phyloP scores from a whole-genome alignment of 2,113 vertebrate species.

The Struthidea cinerea region DNA sequence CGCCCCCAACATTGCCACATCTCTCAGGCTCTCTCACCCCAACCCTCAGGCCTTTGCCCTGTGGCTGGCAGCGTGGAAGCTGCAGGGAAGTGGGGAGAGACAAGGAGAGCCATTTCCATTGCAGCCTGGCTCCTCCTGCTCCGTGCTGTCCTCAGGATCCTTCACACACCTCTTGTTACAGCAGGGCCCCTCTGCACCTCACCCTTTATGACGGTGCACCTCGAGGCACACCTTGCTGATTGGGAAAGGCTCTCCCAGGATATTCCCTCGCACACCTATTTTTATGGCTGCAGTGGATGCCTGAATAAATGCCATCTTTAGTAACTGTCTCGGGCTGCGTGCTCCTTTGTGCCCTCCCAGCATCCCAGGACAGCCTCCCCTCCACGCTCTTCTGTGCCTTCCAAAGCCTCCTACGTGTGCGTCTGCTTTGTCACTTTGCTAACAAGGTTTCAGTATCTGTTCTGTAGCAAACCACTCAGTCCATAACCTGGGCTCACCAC shows the following conservation, averaged over 20 bases:
- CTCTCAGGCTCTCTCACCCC: not conserved
- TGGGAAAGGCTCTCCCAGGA: not conserved
- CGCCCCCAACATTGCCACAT: rapidly evolving
- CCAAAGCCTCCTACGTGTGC: not conserved
- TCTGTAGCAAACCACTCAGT: not conserved
- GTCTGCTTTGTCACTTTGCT: not conserved
- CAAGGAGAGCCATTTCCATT: not conserved
- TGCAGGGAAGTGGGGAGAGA: not conserved
- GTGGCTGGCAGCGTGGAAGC: rapidly evolving
- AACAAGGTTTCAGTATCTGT: not conserved
- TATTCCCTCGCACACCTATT: not conserved
- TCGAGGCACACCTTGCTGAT: not conserved
- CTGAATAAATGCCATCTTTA: not conserved
- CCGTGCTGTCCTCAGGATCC: not conserved
- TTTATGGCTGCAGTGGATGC: not conserved
- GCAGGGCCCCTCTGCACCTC: not conserved
- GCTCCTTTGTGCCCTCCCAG: not conserved
- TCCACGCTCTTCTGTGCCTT: not conserved
- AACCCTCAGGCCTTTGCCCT: not conserved
- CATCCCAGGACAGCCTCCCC: not conserved
- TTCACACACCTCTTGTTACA: not conserved
- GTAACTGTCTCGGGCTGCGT: not conserved
- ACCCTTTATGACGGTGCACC: not conserved
- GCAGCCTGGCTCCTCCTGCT: not conserved
- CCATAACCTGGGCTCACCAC: not conserved